Evolutionary conservation across 1,140 invertebrate species (phyloP), one percentile per base, ranked within the genome.

Genomic region (honey bee (Apis mellifera)): DNA sequence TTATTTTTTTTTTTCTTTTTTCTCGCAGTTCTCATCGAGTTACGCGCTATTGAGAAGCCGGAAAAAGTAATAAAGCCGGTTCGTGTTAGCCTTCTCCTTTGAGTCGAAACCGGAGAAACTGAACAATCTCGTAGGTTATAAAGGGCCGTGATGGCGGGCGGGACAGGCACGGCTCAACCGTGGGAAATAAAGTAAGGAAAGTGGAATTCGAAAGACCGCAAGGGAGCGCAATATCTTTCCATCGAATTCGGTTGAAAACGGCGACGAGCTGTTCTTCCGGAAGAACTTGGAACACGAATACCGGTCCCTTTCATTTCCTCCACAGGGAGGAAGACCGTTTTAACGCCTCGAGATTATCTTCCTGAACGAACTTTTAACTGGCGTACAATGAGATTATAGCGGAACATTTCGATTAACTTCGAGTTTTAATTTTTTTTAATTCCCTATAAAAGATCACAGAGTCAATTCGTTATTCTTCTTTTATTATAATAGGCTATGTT

Each of bases 61-160:
- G 85, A 86, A 86, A 81, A 86, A 86, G 86, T 88, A 88, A 88
- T 88, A 88, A 88, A 88, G 86, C 69, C 76, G 76, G 72, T 87
- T 84, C 78, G 66, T 42, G 64, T 66, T 54, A 64, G 32, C 32
- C 48, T 59, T 32, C 26, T 79, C 66, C 80, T 86, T 89, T 70
- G 86, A 84, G 32, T 19, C 54, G 64, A 82, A 84, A 83, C 21
- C 74, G 52, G 59, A 60, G 74, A 73, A 88, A 85, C 71, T 60
- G 64, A 73, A 83, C 79, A 88, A 88, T 88, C 71, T 79, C 86
- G 76, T 50, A 59, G 71, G 60, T 84, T 88, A 82, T 87, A 87
- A 85, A 88, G 73, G 71, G 66, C 70, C 26, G 26, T 3, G 32
- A 32, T 32, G 32, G 32, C 32, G 71, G 64, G 60, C 83, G 83